Conservation (phyloP, 2,113 vertebrate genomes). For the Anguilla rostrata region DNA sequence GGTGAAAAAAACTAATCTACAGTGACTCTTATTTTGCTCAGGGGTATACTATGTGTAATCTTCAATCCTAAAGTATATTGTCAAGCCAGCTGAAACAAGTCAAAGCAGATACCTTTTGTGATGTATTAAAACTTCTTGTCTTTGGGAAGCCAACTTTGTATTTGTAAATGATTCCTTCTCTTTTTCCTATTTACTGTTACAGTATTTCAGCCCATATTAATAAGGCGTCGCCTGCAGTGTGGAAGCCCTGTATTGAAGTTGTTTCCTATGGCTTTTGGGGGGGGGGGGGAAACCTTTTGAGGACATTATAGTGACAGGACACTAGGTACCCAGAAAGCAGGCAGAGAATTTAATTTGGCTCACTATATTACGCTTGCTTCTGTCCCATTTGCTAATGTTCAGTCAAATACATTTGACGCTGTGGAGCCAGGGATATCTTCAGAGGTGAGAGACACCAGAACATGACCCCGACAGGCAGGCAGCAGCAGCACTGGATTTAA, state of each 20-base stretch:
- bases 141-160: neutral
- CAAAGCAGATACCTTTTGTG: neutral
- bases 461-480: neutral
- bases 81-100: neutral
- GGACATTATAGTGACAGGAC: neutral
- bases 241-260: neutral
- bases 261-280: neutral
- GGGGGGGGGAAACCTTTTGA: neutral
- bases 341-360: neutral
- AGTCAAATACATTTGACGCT: neutral
- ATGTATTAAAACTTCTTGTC: neutral
- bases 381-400: neutral
- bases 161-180: neutral
- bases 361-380: neutral
- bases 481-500: neutral
- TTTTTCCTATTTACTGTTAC: neutral
- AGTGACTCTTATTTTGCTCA: neutral
- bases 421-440: neutral
- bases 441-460: constrained; percentile 13
- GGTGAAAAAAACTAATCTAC: neutral
- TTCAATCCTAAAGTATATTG: neutral
- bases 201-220: neutral
- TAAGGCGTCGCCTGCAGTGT: neutral
- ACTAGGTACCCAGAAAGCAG: neutral
- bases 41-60: neutral